Base-by-base conservation (phyloP, 2,888 invertebrate genomes). In the Chymomyza procnemis region DNA sequence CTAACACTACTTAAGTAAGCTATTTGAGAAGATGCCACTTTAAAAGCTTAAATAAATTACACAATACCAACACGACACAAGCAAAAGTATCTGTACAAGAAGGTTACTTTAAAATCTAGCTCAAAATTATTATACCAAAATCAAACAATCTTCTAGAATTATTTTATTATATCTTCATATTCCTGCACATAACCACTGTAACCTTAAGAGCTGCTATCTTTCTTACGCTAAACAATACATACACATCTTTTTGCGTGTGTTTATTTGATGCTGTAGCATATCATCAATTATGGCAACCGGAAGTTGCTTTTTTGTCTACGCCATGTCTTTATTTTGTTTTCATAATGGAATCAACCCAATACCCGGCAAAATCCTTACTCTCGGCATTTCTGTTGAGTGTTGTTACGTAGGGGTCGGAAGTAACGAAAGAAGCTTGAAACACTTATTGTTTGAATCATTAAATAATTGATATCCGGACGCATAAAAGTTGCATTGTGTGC, bases 281-380 rank as follows among this genome's bases (percentile, higher is more conserved):
- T 85, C 83, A 83, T 83, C 83, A 83, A 83, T 83, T 87, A 87
- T 87, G 79, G 75, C 75, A 60, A 82, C 69, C 87, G 87, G 83
- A 83, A 85, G 87, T 73, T 60, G 69, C 70, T 79, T 14, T 77
- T 69, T 73, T 79, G 74, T 85, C 66, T 68, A 61, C 65, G 58
- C 66, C 67, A 75, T 73, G 71, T 78, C 73, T 74, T 73, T 65
- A 75, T 78, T 74, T 80, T 79, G 71, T 85, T 73, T 64, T 68
- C 77, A 73, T 69, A 70, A 73, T 59, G 69, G 57, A 64, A 76
- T 69, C 50, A 61, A 46, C 66, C 61, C 48, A 30, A 61, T 59
- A 50, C 52, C 52, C 6, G 55, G 26, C 22, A 26, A 55, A 22
- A n/a, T n/a, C n/a, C n/a, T n/a, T n/a, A 22, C 55, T 55, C 26